Conservation (phyloP, 1,140 invertebrate species). For the Mycetomoellerius zeteki region DNA sequence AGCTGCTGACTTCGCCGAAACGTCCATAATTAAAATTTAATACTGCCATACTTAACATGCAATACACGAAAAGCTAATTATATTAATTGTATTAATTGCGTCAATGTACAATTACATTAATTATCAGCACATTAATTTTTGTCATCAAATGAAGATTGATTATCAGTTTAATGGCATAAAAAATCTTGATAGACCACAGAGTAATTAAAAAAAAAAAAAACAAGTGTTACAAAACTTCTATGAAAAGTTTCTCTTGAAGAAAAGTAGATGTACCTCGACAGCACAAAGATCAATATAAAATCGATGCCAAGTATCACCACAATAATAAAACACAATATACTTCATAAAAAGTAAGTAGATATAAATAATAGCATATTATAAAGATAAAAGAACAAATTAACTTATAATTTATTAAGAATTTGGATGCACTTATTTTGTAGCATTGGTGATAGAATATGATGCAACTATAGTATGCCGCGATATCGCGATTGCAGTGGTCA, state of each 20-base stretch:
- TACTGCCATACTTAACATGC: neutral
- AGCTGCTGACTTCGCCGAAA: neutral
- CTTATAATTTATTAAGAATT: conserved; percentile 2
- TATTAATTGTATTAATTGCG: conserved; percentile 12
- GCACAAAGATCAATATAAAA: conserved; percentile 13
- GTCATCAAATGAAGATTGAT: neutral
- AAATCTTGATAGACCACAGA: neutral
- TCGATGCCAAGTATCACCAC: neutral
- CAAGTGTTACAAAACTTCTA: neutral
- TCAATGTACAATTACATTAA: neutral
- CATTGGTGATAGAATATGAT: conserved; percentile 17
- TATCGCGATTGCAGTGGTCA: conserved; percentile 65
- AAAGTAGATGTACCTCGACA: too few relatives aligned
- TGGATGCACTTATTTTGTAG: neutral
- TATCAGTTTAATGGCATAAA: neutral
- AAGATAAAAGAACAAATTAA: neutral
- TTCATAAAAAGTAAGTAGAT: neutral
- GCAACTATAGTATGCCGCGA: neutral
- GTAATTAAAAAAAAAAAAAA: neutral
- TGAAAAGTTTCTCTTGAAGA: neutral
- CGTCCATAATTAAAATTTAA: conserved; percentile 53
- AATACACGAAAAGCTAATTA: conserved; percentile 28
- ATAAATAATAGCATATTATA: neutral
- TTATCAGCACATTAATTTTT: conserved; percentile 11
- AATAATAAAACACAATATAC: neutral